These are phyloP conservation scores for Drosophila setifemur DNA, from an alignment of 1,140 invertebrate species.

Conservation along the genomic window DNA sequence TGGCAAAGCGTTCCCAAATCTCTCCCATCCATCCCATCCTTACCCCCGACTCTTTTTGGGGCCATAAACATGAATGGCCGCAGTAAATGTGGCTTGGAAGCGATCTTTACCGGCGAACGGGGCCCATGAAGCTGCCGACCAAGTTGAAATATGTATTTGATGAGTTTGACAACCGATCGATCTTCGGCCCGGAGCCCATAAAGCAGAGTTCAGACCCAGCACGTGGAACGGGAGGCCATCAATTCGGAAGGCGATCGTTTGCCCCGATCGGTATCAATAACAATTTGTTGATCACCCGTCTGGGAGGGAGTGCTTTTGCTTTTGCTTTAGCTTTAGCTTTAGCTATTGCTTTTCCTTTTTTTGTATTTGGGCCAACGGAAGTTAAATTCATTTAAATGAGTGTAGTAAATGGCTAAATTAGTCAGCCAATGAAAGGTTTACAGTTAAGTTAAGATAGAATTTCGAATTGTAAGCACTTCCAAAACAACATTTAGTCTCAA, in stretches of 20 bases:
- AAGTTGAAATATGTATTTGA: conserved; percentile 73
- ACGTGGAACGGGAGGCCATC: conserved; percentile 53
- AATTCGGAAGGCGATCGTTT: conserved; percentile 70
- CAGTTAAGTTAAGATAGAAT: conserved; percentile 43
- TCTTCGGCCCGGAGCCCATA: conserved; percentile 61
- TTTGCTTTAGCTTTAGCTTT: conserved; percentile 4
- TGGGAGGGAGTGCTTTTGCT: not conserved
- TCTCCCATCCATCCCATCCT: not conserved
- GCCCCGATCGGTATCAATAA: conserved; percentile 69
- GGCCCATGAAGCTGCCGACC: conserved; percentile 56
- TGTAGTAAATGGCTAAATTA: conserved; percentile 49
- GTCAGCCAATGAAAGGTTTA: conserved; percentile 10
- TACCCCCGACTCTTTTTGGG: not conserved
- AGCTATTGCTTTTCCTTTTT: conserved; percentile 7
- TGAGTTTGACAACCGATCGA: conserved; percentile 72
- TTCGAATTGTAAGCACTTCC: conserved; percentile 17
- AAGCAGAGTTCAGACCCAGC: conserved; percentile 33
- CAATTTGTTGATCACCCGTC: conserved; percentile 57
- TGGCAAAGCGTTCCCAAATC: conserved; percentile 39
- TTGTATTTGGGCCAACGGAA: conserved; percentile 50
- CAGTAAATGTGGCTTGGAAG: conserved; percentile 57
- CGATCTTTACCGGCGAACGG: conserved; percentile 60
- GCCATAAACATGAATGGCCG: conserved; percentile 39
- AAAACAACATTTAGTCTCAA: conserved; percentile 6
- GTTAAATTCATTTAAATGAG: conserved; percentile 37